Evolutionary conservation across 2,113 vertebrate species (phyloP), one percentile per base, ranked within the genome.

Genomic region (Hydrochoerus hydrochaeris): DNA sequence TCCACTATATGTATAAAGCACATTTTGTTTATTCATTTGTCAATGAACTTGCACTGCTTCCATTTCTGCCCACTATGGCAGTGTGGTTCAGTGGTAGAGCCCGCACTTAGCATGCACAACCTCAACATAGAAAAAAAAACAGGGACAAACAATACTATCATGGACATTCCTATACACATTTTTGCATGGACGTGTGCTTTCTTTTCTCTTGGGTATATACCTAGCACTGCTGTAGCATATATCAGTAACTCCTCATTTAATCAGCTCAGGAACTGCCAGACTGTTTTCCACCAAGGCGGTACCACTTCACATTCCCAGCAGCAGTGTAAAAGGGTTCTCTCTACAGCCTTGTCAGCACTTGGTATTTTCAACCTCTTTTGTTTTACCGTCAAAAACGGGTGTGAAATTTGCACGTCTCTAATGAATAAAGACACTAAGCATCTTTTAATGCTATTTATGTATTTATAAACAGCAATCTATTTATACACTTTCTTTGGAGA

Each of bases 21-120:
- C n/a, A 89, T 95, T 90, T 87, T 83, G 19, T 85, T 90, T n/a
- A n/a, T 69, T n/a, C 65, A 69, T n/a, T 69, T 28, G 16, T 19
- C 65, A 69, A 69, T 19, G 30, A n/a, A n/a, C 28, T 17, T 67
- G 65, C 32, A 35, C 17, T n/a, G 65, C 35, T 67, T 35, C 65
- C 32, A 67, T n/a, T 67, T 67, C 17, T 67, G 65, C 14, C 65
- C 35, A 67, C 30, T n/a, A 67, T 35, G 32, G 30, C 12, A 13
- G 32, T 16, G 10, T 67, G 65, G 65, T 17, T 67, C 65, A 67
- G 13, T 35, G 65, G 4, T 16, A 35, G 32, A 67, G 14, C 65
- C 32, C 12, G 5, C 32, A 28, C 32, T 35, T 6, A 35, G 30
- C 30, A 67, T 17, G 65, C 12, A 16, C 30, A 91, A 83, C n/a